Percentiles rank a stretch among this genome's conserved stretches.
phyloP scores from a whole-genome alignment of 2,888 invertebrate genomes.

The Pristionchus mayeri region DNA sequence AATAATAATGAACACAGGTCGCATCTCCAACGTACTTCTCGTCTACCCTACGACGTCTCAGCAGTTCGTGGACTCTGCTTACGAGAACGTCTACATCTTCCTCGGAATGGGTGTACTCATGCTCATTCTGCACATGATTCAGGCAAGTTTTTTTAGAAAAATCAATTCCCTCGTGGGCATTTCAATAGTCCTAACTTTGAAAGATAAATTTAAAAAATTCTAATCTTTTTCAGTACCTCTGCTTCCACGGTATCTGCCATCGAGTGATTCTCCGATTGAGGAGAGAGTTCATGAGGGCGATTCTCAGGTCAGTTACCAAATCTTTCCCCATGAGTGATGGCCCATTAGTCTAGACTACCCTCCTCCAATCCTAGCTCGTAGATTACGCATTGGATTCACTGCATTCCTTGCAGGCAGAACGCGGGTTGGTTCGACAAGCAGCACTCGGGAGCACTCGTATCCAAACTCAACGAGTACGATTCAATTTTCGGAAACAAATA shows the following conservation, averaged over 20 bases:
- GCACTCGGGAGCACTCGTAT: slow-evolving; percentile 66
- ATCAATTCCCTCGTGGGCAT: neutral
- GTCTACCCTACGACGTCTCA: slow-evolving; percentile 54
- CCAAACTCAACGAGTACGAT: slow-evolving; percentile 66
- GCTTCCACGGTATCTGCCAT: slow-evolving; percentile 66
- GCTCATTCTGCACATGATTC: slow-evolving; percentile 64
- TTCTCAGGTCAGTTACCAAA: slow-evolving; percentile 50
- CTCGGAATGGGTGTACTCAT: slow-evolving; percentile 66
- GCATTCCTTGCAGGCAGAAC: slow-evolving; percentile 61
- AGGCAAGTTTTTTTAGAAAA: slow-evolving; percentile 52
- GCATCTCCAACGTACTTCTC: slow-evolving; percentile 67
- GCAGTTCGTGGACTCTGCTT: slow-evolving; percentile 64
- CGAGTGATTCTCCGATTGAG: slow-evolving; percentile 65
- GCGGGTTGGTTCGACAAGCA: slow-evolving; percentile 72
- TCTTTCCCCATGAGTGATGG: too few species aligned
- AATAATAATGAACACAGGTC: slow-evolving; percentile 54
- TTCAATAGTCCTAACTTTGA: too few species aligned
- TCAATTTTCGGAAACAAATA: neutral
- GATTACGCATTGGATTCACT: too few species aligned
- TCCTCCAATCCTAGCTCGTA: too few species aligned
- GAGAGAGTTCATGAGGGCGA: slow-evolving; percentile 60
- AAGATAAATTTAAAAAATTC: too few species aligned
- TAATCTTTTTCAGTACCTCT: slow-evolving; percentile 62
- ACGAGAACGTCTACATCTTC: slow-evolving; percentile 70
- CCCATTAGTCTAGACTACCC: too few species aligned